These are phyloP conservation scores for Monopis laevigella DNA, from an alignment of 2,888 invertebrate genomes.

Conservation along the genomic window DNA sequence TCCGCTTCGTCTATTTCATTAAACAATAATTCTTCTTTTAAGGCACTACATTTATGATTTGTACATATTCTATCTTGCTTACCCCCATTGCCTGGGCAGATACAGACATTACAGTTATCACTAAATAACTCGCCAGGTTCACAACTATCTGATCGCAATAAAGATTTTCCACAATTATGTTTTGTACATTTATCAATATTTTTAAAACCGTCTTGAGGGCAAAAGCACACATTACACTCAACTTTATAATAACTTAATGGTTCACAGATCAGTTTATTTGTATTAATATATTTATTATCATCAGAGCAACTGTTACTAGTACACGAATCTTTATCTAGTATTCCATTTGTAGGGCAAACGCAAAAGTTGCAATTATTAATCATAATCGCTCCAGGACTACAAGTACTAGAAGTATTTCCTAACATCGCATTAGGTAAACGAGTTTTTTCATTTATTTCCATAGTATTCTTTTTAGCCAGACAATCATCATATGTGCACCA, in stretches of 20 bases:
- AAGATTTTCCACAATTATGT: conserved; percentile 42
- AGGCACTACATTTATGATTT: conserved; percentile 31
- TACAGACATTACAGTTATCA: conserved; percentile 51
- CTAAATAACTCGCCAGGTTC: conserved; percentile 44
- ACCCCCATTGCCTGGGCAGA: conserved; percentile 47
- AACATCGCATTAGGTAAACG: background rate
- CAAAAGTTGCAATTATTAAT: conserved; percentile 52
- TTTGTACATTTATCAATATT: conserved; percentile 53
- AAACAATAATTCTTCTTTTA: conserved; percentile 32
- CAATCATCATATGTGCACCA: conserved; percentile 58
- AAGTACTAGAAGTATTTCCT: conserved; percentile 21
- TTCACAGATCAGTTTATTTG: conserved; percentile 33
- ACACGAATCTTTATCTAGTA: conserved; percentile 33
- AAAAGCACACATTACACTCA: conserved; percentile 52
- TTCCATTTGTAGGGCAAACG: conserved; percentile 44
- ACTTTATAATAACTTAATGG: conserved; percentile 46
- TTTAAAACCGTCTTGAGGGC: conserved; percentile 43
- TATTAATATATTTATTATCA: conserved; percentile 13
- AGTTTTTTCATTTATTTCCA: conserved; percentile 26
- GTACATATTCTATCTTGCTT: conserved; percentile 43
- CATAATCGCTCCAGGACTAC: conserved; percentile 40
- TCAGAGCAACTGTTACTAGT: conserved; percentile 39
- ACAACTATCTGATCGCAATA: conserved; percentile 37
- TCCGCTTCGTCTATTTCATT: conserved; percentile 25
- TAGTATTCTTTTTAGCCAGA: conserved; percentile 31